Conservation (phyloP, 2,113 vertebrate genomes). For the Hippoglossus stenolepis region DNA sequence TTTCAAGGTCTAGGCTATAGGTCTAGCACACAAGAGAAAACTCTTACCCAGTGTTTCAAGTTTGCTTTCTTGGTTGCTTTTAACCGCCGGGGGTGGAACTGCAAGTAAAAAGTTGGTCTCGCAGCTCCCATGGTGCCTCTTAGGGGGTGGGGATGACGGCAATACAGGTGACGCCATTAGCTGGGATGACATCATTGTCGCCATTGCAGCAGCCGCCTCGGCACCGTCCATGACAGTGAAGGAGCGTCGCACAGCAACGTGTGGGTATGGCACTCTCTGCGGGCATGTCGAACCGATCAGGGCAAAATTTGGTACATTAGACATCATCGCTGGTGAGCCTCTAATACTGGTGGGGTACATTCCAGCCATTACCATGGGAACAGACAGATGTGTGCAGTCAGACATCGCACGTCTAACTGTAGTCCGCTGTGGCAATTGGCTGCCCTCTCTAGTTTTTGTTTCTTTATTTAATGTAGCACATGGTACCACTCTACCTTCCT, state of each 20-base stretch:
- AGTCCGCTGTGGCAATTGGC: conserved; percentile 67
- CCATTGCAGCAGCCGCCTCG: conserved; percentile 53
- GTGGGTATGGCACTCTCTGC: conserved; percentile 71
- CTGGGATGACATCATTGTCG: conserved; percentile 52
- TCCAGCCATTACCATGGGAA: conserved; percentile 83
- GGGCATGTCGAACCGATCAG: conserved; percentile 37
- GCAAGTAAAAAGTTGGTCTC: conserved; percentile 74
- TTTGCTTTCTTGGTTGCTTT: conserved; percentile 24
- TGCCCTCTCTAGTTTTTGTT: conserved; percentile 48
- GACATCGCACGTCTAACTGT: conserved; percentile 90
- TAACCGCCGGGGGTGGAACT: conserved; percentile 63
- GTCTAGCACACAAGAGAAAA: background rate
- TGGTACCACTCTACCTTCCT: conserved; percentile 47
- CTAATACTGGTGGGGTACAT: conserved; percentile 86
- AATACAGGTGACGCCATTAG: conserved; percentile 56
- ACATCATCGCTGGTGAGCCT: conserved; percentile 45
- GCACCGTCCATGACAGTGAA: conserved; percentile 85
- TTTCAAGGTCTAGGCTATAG: background rate
- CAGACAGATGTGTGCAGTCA: conserved; percentile 91
- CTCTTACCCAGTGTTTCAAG: conserved; percentile 62
- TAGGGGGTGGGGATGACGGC: conserved; percentile 77
- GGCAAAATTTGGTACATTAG: conserved; percentile 39
- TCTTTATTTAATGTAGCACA: conserved; percentile 29
- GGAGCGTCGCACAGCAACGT: conserved; percentile 83
- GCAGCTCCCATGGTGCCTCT: conserved; percentile 68